Base-by-base conservation (phyloP, 2,888 invertebrate genomes). In the Eupithecia subfuscata region DNA sequence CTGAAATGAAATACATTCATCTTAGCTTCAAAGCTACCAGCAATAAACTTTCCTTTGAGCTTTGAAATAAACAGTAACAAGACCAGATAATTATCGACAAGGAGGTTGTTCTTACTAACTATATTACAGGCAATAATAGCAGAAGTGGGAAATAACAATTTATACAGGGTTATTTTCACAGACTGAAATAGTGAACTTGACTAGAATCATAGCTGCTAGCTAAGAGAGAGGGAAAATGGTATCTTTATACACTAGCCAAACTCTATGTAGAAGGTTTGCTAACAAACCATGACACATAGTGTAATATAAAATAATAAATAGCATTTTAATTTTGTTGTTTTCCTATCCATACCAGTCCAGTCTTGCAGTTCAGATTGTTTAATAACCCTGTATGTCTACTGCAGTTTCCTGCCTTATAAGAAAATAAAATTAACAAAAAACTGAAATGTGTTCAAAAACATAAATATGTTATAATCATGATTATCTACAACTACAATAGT, bases 1-100 rank as follows among this genome's bases (percentile, higher is more conserved):
- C 97, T 98, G 95, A 84, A 96, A 94, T 48, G 3, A 56, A 74
- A 68, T 30, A 65, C 3, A 34, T 34, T 48, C 14, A 56, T 75
- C 48, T 73, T 48, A 73, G 70, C 64, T 48, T 8, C 68, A 18
- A 25, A 73, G 70, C 64, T 45, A 12, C 68, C 22, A 25, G 56
- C 63, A 30, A 34, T 43, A n/a, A 22, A 22, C 22, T 43, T 56
- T 37, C 56, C 56, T 56, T 37, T 22, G n/a, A 52, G 22, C 4
- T 56, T 22, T 22, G 0, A 22, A 56, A 56, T 56, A 56, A 56
- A n/a, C n/a, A 22, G 11, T 56, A 12, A 22, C 56, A 22, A 56
- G n/a, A 9, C n/a, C n/a, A 52, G 52, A 56, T 11, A 56, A 56
- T 56, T 56, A 56, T 56, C 22, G 22, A 56, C 56, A 22, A 56